phyloP scores from a whole-genome alignment of 2,888 invertebrate genomes.

The Punctoribates punctum region DNA sequence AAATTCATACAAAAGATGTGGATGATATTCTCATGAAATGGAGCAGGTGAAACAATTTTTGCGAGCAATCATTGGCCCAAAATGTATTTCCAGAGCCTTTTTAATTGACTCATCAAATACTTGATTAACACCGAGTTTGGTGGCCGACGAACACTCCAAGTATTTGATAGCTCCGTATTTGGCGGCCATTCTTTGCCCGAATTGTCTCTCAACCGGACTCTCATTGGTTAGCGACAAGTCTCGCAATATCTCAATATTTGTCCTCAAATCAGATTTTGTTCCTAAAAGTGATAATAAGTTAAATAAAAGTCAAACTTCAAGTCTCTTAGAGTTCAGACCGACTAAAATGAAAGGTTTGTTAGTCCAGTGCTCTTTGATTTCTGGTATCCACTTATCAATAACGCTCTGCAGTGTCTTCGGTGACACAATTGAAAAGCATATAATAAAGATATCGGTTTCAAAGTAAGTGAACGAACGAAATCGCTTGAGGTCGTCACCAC shows the following conservation, averaged over 20 bases:
- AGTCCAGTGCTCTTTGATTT: conserved; percentile 15
- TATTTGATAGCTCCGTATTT: conserved; percentile 18
- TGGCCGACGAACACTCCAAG: conserved; percentile 19
- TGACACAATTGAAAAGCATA: conserved; percentile 19
- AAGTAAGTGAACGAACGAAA: conserved; percentile 3
- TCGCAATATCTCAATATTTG: neutral
- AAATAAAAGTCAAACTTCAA: neutral
- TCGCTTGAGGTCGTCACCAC: neutral
- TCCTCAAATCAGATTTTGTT: conserved; percentile 21
- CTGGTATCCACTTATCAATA: conserved; percentile 14
- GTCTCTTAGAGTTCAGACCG: neutral
- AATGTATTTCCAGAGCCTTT: neutral
- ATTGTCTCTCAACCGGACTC: neutral
- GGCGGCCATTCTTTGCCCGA: neutral
- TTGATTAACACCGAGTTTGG: conserved; percentile 8
- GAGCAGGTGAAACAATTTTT: neutral
- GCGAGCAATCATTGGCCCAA: neutral
- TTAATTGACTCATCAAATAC: conserved; percentile 17
- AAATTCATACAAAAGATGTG: too few relatives aligned
- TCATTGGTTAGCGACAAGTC: neutral
- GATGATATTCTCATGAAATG: too few relatives aligned
- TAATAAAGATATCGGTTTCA: conserved; percentile 16
- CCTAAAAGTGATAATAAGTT: conserved; percentile 3
- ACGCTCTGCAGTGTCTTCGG: conserved; percentile 12
- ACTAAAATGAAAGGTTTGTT: conserved; percentile 28